These are phyloP conservation scores for Gibbula magus DNA, from an alignment of 2,888 invertebrate genomes.

Conservation along the genomic window DNA sequence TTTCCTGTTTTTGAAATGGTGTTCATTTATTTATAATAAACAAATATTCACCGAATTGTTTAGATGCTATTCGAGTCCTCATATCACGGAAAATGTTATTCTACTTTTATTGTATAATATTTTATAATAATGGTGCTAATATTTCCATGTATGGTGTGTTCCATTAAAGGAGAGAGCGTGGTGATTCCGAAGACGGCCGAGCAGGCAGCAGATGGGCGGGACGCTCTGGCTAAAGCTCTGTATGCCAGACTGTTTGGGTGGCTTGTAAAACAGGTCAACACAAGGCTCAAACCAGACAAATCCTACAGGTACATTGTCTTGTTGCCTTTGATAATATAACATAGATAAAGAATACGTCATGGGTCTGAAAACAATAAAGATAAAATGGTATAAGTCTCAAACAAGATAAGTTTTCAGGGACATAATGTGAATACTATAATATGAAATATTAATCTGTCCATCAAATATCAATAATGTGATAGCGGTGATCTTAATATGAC, in stretches of 20 bases:
- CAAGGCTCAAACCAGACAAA: constrained; percentile 49
- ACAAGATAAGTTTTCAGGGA: too few relatives aligned
- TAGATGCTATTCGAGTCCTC: background rate
- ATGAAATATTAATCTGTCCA: too few relatives aligned
- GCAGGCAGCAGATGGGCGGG: constrained; percentile 67
- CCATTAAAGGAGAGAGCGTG: constrained; percentile 58
- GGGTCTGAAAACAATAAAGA: too few relatives aligned
- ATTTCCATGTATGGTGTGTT: background rate
- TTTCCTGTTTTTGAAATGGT: too few relatives aligned
- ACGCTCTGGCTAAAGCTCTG: constrained; percentile 70
- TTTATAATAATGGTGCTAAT: background rate
- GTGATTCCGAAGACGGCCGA: constrained; percentile 58
- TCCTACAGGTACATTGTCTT: constrained; percentile 43
- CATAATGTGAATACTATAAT: too few relatives aligned
- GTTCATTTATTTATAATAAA: too few relatives aligned
- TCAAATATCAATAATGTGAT: too few relatives aligned
- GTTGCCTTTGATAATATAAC: background rate
- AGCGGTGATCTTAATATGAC: too few relatives aligned
- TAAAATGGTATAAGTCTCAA: too few relatives aligned
- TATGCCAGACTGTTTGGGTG: constrained; percentile 70
- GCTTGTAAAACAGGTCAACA: constrained; percentile 70
- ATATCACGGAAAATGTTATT: background rate
- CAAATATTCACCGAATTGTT: background rate
- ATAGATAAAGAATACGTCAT: too few relatives aligned
- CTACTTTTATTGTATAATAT: background rate